These are phyloP conservation scores for Passer montanus DNA, from an alignment of 2,113 vertebrate genomes.

Conservation along the genomic window DNA sequence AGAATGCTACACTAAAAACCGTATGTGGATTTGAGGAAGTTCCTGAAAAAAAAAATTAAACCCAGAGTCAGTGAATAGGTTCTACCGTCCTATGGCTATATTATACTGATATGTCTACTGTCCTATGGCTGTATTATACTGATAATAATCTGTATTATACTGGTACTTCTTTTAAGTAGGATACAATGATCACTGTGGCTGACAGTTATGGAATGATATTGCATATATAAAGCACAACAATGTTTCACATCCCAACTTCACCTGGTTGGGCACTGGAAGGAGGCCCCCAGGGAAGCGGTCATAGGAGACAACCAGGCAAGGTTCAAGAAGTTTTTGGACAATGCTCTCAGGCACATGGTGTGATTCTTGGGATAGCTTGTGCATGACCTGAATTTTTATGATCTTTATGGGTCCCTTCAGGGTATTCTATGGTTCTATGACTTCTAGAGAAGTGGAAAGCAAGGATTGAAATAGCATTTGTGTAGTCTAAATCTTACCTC, in stretches of 20 bases:
- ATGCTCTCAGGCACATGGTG: background rate
- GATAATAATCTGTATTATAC: no score
- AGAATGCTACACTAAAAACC: background rate
- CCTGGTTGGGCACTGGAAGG: background rate
- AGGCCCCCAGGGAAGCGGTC: background rate
- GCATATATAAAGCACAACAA: background rate
- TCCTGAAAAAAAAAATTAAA: background rate
- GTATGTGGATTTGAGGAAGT: background rate
- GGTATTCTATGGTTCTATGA: background rate
- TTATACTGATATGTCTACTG: background rate
- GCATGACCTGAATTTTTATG: background rate
- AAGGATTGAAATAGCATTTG: background rate
- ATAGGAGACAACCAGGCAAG: background rate
- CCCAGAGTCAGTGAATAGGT: background rate
- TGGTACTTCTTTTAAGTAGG: background rate
- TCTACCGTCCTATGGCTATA: background rate
- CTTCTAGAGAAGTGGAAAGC: background rate
- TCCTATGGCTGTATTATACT: background rate
- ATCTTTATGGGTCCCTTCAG: background rate
- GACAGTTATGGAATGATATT: background rate
- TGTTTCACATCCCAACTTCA: background rate
- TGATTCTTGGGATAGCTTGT: background rate
- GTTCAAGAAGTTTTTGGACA: background rate
- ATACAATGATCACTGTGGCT: background rate
- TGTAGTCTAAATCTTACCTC: background rate